Percentiles rank a stretch among this genome's conserved stretches.
Evolutionary conservation across 2,113 vertebrate species (phyloP).

Genomic region (Neodon shergylaensis): DNA sequence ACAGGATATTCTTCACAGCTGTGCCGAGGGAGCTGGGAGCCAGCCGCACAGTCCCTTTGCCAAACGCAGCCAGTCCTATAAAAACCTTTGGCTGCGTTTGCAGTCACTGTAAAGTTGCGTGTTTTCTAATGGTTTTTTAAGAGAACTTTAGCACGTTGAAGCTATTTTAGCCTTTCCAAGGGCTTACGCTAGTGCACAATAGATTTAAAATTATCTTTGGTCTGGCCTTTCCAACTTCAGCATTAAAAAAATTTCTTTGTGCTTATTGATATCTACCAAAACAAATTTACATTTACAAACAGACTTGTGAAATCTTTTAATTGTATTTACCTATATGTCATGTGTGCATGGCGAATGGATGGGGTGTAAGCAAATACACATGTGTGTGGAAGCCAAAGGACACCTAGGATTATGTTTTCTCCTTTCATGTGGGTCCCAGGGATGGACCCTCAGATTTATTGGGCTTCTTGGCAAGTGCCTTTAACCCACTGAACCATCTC

Average conservation of each 20-base stretch:
- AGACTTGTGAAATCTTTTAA: neutral
- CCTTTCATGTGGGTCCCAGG: neutral
- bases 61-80: neutral
- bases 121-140: constrained; percentile 8
- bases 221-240: neutral
- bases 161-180: constrained; percentile 16
- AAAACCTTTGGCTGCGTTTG: neutral
- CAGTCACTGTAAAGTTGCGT: neutral
- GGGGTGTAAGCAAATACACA: too few species aligned
- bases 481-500: neutral
- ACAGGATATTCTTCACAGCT: constrained; percentile 66
- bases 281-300: neutral
- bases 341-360: neutral
- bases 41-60: neutral
- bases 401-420: neutral
- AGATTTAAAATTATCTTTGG: neutral
- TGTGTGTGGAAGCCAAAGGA: neutral
- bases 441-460: neutral
- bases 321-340: neutral
- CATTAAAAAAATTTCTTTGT: neutral
- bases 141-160: neutral
- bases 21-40: neutral
- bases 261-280: neutral
- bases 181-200: neutral
- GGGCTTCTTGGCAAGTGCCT: neutral